phyloP scores from a whole-genome alignment of 1,140 invertebrate genomes.

The Heliothis subflexa region DNA sequence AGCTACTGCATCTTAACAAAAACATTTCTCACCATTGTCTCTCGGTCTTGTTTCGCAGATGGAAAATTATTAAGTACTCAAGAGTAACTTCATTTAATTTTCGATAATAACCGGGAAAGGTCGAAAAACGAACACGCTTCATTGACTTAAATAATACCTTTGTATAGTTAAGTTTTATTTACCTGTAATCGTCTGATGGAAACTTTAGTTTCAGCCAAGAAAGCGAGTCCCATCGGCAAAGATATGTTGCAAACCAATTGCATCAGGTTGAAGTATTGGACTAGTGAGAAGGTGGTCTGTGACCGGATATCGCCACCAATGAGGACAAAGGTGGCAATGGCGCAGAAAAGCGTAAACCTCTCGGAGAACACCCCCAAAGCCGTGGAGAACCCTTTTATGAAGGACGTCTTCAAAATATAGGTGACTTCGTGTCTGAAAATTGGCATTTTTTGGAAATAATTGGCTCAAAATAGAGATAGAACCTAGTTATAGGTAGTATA shows the following conservation, averaged over 20 bases:
- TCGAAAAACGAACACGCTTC: no score
- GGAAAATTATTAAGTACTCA: not conserved
- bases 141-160: not conserved
- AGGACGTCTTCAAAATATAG: constrained; percentile 89
- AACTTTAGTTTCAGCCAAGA: constrained; percentile 87
- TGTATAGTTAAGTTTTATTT: constrained; percentile 33
- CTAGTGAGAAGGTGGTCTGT: constrained; percentile 90
- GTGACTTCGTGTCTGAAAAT: constrained; percentile 88
- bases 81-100: not conserved
- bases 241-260: constrained; percentile 91
- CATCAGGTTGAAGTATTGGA: constrained; percentile 91
- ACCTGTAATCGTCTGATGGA: constrained; percentile 89
- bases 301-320: constrained; percentile 88
- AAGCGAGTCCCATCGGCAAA: constrained; percentile 89
- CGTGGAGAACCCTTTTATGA: constrained; percentile 90
- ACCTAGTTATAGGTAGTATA: no score
- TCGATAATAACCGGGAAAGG: no score
- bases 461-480: no score
- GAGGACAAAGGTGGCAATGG: constrained; percentile 89
- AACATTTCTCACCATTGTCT: not conserved
- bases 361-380: constrained; percentile 90
- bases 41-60: not conserved
- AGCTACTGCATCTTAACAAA: no score
- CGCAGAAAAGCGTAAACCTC: constrained; percentile 90
- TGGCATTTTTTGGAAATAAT: not conserved